Evolutionary conservation across 2,113 vertebrate genomes (phyloP).

Genomic region (Cettia cetti): DNA sequence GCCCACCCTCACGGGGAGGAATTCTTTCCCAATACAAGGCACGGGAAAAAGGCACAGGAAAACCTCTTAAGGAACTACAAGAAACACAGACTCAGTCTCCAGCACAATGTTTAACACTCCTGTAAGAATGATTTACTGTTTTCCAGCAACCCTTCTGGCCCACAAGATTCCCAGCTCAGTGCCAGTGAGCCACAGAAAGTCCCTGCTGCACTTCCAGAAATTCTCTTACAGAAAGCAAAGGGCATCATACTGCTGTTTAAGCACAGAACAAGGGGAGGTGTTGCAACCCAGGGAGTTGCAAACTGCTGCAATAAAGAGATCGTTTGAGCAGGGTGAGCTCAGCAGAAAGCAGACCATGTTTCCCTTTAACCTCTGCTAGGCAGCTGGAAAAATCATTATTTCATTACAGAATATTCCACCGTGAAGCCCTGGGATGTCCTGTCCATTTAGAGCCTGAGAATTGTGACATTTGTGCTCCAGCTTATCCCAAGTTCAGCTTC

Average conservation of each 20-base stretch:
- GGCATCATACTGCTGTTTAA: background rate
- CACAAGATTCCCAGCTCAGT: background rate
- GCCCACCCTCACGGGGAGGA: fast-evolving
- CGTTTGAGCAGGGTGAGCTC: background rate
- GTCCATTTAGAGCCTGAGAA: fast-evolving
- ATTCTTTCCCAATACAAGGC: background rate
- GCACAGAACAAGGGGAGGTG: background rate
- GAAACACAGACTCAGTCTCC: background rate
- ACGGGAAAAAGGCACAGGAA: background rate
- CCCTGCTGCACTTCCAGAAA: background rate
- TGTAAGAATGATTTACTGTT: too few species aligned
- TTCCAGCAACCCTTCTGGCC: fast-evolving
- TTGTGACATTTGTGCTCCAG: fast-evolving
- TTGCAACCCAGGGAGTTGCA: background rate
- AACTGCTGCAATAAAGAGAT: background rate
- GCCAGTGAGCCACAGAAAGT: background rate
- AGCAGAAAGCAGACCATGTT: background rate
- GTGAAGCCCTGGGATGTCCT: fast-evolving
- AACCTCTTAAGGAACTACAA: background rate
- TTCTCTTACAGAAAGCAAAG: background rate
- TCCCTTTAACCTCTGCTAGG: background rate
- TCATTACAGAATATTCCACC: background rate
- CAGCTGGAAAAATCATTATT: too few species aligned
- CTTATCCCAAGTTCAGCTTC: background rate
- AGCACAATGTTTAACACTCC: fast-evolving